Evolutionary conservation across 2,888 invertebrate genomes (phyloP).

Genomic region (Drosophila neonasuta): DNA sequence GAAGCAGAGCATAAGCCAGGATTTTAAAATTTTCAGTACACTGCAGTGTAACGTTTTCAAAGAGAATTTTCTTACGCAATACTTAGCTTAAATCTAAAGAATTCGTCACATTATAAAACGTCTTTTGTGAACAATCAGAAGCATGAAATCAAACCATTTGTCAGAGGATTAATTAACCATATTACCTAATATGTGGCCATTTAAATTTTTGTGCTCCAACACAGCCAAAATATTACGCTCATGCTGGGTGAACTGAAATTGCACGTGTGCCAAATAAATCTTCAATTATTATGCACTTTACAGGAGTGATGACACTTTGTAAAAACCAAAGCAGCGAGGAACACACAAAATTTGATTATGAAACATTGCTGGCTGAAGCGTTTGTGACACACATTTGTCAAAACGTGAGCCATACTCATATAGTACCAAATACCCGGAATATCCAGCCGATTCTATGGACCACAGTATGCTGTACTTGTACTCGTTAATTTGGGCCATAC

Average conservation of each 20-base stretch:
- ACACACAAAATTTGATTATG: constrained; percentile 62
- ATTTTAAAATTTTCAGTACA: no score
- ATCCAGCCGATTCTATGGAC: constrained; percentile 17
- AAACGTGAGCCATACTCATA: constrained; percentile 35
- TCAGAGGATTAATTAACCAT: constrained; percentile 8
- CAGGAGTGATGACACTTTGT: constrained; percentile 36
- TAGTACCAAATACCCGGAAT: background rate
- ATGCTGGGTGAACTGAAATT: constrained; percentile 1
- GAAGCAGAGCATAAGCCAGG: no score
- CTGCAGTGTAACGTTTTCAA: no score
- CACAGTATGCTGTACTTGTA: constrained; percentile 12
- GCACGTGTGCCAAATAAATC: constrained; percentile 43
- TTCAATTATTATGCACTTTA: constrained; percentile 41
- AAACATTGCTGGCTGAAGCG: constrained; percentile 49
- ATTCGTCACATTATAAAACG: no score
- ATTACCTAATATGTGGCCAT: constrained; percentile 12
- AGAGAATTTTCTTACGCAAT: no score
- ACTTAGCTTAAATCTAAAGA: background rate
- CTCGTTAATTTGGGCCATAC: constrained; percentile 41
- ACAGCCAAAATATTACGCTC: constrained; percentile 8
- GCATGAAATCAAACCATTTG: background rate
- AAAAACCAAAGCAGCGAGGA: constrained; percentile 28
- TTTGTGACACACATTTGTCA: constrained; percentile 57
- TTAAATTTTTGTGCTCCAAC: constrained; percentile 10
- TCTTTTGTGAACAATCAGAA: background rate